These are phyloP conservation scores for Druceiella hillmani DNA, from an alignment of 2,888 invertebrate species.

Conservation along the genomic window DNA sequence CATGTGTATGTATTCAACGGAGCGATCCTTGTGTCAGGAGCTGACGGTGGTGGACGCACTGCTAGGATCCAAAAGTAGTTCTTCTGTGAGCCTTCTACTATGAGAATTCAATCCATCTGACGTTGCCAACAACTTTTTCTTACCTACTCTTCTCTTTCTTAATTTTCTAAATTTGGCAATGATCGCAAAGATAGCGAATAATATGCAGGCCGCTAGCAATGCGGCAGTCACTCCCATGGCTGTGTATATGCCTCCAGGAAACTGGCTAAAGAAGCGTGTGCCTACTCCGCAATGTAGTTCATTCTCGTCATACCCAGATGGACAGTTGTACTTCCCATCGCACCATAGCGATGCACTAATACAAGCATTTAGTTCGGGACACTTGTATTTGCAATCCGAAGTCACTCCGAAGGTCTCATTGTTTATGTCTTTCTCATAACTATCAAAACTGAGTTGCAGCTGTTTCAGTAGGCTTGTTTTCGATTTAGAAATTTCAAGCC, in stretches of 20 bases:
- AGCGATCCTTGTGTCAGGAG: constrained; percentile 86
- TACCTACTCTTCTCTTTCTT: constrained; percentile 46
- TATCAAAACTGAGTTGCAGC: constrained; percentile 28
- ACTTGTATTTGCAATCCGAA: constrained; percentile 56
- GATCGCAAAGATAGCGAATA: constrained; percentile 54
- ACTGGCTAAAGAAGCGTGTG: constrained; percentile 42
- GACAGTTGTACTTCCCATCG: constrained; percentile 62
- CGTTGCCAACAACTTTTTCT: constrained; percentile 36
- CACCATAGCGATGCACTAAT: constrained; percentile 71
- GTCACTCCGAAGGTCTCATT: constrained; percentile 26
- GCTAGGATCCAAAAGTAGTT: constrained; percentile 60
- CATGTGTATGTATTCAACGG: constrained; percentile 90
- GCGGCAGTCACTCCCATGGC: constrained; percentile 54
- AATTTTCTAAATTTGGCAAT: constrained; percentile 52
- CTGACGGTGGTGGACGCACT: constrained; percentile 51
- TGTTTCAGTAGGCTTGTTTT: constrained; percentile 25
- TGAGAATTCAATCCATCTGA: constrained; percentile 22
- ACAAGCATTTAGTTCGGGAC: constrained; percentile 72
- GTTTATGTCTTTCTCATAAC: constrained; percentile 31
- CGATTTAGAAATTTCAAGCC: constrained; percentile 52
- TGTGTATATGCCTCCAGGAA: constrained; percentile 50
- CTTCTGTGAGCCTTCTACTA: constrained; percentile 59
- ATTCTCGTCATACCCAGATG: constrained; percentile 65
- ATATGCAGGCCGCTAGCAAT: constrained; percentile 50
- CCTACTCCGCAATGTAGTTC: constrained; percentile 55